Evolutionary conservation across 2,797 vertebrate species (phyloP).

Genomic region (Anguilla pacifica): DNA sequence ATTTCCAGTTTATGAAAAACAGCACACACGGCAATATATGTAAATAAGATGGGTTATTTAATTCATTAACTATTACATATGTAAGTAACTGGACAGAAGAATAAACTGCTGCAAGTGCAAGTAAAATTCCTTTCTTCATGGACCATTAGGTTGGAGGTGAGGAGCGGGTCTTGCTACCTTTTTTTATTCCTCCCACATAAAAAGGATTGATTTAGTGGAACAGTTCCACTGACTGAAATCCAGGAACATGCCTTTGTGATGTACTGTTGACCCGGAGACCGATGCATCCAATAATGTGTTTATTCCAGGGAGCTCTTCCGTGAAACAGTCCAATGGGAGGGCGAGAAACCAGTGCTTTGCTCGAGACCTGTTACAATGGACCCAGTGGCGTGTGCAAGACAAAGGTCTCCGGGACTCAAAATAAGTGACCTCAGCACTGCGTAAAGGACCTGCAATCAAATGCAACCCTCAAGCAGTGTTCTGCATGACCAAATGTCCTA

Average conservation of each 20-base stretch:
- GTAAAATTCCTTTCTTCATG: background rate
- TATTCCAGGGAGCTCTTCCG: background rate
- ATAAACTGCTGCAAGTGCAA: background rate
- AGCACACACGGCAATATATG: background rate
- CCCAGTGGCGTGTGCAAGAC: conserved; percentile 17
- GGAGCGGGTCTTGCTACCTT: background rate
- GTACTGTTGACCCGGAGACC: conserved; percentile 14
- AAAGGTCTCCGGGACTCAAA: conserved; percentile 16
- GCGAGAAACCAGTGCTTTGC: background rate
- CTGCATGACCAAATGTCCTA: background rate
- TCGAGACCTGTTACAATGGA: background rate
- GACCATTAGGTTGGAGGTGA: background rate
- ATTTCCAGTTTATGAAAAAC: too few species aligned
- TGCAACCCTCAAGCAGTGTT: background rate
- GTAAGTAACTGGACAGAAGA: background rate
- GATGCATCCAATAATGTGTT: conserved; percentile 16
- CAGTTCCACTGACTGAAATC: conserved; percentile 21
- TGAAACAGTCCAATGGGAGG: conserved; percentile 1
- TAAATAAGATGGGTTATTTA: background rate
- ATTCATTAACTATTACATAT: background rate
- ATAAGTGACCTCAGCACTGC: background rate
- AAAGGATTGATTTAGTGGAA: conserved; percentile 24
- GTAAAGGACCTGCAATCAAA: background rate
- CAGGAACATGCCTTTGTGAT: conserved; percentile 19
- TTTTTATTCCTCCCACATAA: background rate